A percentile compares a stretch with the other conserved stretches of the same genome.
These are phyloP conservation scores for Pelmatolapia mariae DNA, from an alignment of 2,113 vertebrate species.

Conservation along the genomic window DNA sequence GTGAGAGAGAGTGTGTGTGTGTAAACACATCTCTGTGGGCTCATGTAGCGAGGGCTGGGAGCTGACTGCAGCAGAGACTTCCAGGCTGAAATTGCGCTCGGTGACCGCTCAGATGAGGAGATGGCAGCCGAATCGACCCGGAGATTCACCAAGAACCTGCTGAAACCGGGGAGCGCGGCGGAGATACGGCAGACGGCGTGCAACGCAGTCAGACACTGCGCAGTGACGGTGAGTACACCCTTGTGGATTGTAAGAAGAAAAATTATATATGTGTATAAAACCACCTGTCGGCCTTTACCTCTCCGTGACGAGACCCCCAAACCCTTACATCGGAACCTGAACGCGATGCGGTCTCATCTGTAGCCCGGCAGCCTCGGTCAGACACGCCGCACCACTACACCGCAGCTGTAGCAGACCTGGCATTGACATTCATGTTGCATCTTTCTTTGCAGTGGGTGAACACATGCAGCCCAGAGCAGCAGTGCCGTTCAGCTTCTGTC, in stretches of 20 bases:
- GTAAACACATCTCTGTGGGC: conserved; percentile 49
- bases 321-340: background rate
- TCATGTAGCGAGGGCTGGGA: conserved; percentile 29
- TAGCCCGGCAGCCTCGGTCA: background rate
- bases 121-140: conserved; percentile 80
- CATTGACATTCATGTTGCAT: conserved; percentile 62
- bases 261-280: background rate
- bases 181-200: conserved; percentile 84
- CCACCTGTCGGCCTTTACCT: conserved; percentile 45
- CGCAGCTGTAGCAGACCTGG: background rate
- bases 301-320: background rate
- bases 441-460: conserved; percentile 26
- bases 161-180: conserved; percentile 84
- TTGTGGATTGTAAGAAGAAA: background rate
- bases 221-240: conserved; percentile 67
- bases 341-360: background rate
- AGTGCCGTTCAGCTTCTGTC: conserved; percentile 1
- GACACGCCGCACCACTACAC: conserved; percentile 8
- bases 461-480: conserved; percentile 20
- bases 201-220: conserved; percentile 69
- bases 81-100: background rate
- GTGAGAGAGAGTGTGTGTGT: background rate
- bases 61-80: conserved; percentile 18
- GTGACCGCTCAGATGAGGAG: conserved; percentile 67
- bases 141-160: conserved; percentile 90